Evolutionary conservation across 2,888 invertebrate species (phyloP).

Genomic region (Leptodirus hochenwartii): DNA sequence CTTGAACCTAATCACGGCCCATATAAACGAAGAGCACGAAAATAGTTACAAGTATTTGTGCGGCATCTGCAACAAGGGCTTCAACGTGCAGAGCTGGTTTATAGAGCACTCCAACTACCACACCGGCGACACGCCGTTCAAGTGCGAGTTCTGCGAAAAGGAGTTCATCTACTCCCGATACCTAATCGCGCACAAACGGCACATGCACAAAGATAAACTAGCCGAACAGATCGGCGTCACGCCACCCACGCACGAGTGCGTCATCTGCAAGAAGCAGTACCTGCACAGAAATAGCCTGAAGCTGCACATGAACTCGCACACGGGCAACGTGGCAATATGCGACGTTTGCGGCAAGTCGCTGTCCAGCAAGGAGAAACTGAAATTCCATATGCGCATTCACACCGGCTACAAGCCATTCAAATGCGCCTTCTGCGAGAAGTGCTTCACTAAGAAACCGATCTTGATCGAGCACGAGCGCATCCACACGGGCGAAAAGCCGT

Average conservation of each 20-base stretch:
- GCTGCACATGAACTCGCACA: slow-evolving; percentile 30
- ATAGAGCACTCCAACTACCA: slow-evolving; percentile 39
- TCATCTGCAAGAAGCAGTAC: slow-evolving; percentile 26
- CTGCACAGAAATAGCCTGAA: slow-evolving; percentile 26
- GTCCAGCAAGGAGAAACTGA: slow-evolving; percentile 32
- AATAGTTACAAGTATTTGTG: slow-evolving; percentile 30
- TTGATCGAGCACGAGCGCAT: slow-evolving; percentile 24
- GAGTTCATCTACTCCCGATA: slow-evolving; percentile 28
- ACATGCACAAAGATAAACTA: slow-evolving; percentile 22
- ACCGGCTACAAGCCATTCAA: slow-evolving; percentile 27
- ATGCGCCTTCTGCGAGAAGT: slow-evolving; percentile 24
- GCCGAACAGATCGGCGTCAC: slow-evolving; percentile 9
- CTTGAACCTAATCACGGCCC: slow-evolving; percentile 7
- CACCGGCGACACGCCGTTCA: slow-evolving; percentile 33
- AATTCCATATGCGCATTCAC: slow-evolving; percentile 15
- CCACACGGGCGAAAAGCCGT: slow-evolving; percentile 25
- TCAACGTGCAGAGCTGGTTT: slow-evolving; percentile 34
- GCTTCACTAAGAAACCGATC: slow-evolving; percentile 25
- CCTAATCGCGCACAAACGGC: slow-evolving; percentile 23
- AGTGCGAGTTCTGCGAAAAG: slow-evolving; percentile 34
- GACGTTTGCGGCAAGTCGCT: slow-evolving; percentile 39
- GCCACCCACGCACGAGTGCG: slow-evolving; percentile 23
- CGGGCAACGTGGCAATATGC: slow-evolving; percentile 33
- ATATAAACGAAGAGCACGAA: slow-evolving; percentile 12
- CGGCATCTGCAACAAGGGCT: slow-evolving; percentile 34